A percentile compares a stretch with the other conserved stretches of the same genome.
Evolutionary conservation across 2,888 invertebrate species (phyloP).

Genomic region (Cephalotes varians): DNA sequence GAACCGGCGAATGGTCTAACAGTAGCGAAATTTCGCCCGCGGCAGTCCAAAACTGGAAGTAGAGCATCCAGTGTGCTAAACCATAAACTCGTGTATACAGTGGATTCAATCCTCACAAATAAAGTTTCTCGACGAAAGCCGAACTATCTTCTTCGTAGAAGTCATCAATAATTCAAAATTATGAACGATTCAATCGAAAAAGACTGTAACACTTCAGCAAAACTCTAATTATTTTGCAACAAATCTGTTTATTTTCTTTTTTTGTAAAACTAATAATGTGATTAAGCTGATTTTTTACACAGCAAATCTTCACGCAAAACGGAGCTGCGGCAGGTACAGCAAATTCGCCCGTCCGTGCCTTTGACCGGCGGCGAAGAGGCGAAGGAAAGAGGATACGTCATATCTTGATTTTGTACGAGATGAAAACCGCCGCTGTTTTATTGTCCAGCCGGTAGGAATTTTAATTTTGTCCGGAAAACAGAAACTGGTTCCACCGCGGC

Average conservation of each 20-base stretch:
- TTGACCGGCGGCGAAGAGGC: conserved; percentile 49
- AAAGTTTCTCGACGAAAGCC: not conserved
- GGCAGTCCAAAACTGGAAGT: conserved; percentile 18
- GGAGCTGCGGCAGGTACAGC: conserved; percentile 18
- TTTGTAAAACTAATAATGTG: not conserved
- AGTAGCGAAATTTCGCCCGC: conserved; percentile 55
- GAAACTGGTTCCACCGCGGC: conserved; percentile 73
- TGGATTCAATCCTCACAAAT: conserved; percentile 6
- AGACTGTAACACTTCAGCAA: not conserved
- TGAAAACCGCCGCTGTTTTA: conserved; percentile 70
- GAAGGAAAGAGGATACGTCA: conserved; percentile 71
- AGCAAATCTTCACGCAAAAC: conserved; percentile 26
- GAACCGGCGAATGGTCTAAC: conserved; percentile 58
- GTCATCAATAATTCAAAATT: not conserved
- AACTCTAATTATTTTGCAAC: not conserved
- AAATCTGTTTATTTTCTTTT: not conserved
- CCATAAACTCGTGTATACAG: not conserved
- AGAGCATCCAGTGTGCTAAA: not conserved
- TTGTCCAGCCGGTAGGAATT: conserved; percentile 70
- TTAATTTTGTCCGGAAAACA: conserved; percentile 77
- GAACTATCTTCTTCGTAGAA: not conserved
- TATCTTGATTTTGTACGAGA: conserved; percentile 76
- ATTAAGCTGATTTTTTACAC: not conserved
- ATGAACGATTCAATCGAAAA: not conserved
- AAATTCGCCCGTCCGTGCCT: conserved; percentile 53